phyloP scores from a whole-genome alignment of 2,797 vertebrate genomes.

The Sebastes matsubarae region DNA sequence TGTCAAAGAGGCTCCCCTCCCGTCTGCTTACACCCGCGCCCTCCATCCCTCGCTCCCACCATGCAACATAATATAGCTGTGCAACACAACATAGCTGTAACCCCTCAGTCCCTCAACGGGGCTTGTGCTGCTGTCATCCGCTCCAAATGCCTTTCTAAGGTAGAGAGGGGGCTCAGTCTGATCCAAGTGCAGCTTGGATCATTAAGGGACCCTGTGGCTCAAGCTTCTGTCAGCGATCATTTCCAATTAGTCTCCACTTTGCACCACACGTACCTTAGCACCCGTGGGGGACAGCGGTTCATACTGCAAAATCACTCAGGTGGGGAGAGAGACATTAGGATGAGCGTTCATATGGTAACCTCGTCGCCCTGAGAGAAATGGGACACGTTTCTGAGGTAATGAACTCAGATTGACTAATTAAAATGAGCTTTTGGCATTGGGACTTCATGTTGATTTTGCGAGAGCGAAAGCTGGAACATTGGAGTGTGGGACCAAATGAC shows the following conservation, averaged over 20 bases:
- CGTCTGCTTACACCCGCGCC: background rate
- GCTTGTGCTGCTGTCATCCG: constrained; percentile 61
- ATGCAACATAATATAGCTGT: constrained; percentile 36
- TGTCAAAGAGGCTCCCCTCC: constrained; percentile 28
- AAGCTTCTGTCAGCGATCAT: constrained; percentile 75
- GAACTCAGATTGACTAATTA: constrained; percentile 63
- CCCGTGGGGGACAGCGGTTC: constrained; percentile 41
- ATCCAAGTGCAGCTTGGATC: constrained; percentile 61
- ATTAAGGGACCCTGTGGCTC: constrained; percentile 71
- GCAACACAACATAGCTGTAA: constrained; percentile 39
- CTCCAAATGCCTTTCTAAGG: constrained; percentile 56
- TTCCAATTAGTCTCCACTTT: constrained; percentile 76
- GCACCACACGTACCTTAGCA: constrained; percentile 52
- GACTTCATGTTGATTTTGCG: constrained; percentile 50
- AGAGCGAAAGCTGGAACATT: constrained; percentile 26
- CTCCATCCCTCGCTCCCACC: background rate
- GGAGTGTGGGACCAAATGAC: constrained; percentile 40
- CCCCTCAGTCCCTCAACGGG: constrained; percentile 50
- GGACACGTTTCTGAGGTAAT: constrained; percentile 47
- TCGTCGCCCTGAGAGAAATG: constrained; percentile 36
- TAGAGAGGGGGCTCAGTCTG: constrained; percentile 32
- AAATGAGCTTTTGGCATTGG: constrained; percentile 46
- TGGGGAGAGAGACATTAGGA: constrained; percentile 52
- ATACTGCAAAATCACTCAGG: constrained; percentile 56
- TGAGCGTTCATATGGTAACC: constrained; percentile 50